These are phyloP conservation scores for Entomobrya multifasciata DNA, from an alignment of 2,888 invertebrate species.

Conservation along the genomic window DNA sequence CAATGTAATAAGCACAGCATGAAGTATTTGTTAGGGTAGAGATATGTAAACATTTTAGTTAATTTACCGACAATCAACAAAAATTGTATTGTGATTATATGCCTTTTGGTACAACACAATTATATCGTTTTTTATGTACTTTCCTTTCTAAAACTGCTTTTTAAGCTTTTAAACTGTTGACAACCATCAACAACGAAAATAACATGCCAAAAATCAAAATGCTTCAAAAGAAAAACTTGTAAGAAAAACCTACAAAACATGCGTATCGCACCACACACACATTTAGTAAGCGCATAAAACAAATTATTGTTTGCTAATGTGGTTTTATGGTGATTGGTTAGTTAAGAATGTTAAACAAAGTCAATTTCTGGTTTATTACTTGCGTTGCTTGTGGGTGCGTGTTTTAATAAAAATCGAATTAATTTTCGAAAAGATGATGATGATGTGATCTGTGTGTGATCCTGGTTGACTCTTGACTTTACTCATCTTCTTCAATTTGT, in stretches of 20 bases:
- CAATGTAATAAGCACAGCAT: slow-evolving; percentile 4
- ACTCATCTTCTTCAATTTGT: slow-evolving; percentile 10
- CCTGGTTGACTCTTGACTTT: slow-evolving; percentile 14
- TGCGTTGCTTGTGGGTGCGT: background rate
- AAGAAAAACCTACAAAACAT: background rate
- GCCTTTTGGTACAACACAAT: background rate
- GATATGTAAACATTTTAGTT: slow-evolving; percentile 28
- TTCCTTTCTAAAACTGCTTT: slow-evolving; percentile 38
- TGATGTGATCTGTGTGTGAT: background rate
- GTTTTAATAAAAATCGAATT: slow-evolving; percentile 22
- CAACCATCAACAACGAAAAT: slow-evolving; percentile 15
- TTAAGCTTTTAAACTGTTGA: slow-evolving; percentile 6
- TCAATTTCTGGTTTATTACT: slow-evolving; percentile 17
- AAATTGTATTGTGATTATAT: background rate
- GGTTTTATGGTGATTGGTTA: slow-evolving; percentile 25
- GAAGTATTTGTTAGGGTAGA: background rate
- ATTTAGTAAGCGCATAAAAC: background rate
- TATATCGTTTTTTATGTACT: background rate
- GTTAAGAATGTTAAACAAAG: background rate
- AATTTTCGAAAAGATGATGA: slow-evolving; percentile 4
- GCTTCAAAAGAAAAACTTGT: too few species aligned
- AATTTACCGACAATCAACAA: slow-evolving; percentile 45
- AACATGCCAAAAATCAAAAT: too few species aligned
- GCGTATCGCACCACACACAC: background rate
- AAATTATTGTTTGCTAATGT: background rate